Percentiles rank a stretch among this genome's conserved stretches.
These are phyloP conservation scores for Lycophotia porphyrea DNA, from an alignment of 2,888 invertebrate genomes.

Conservation along the genomic window DNA sequence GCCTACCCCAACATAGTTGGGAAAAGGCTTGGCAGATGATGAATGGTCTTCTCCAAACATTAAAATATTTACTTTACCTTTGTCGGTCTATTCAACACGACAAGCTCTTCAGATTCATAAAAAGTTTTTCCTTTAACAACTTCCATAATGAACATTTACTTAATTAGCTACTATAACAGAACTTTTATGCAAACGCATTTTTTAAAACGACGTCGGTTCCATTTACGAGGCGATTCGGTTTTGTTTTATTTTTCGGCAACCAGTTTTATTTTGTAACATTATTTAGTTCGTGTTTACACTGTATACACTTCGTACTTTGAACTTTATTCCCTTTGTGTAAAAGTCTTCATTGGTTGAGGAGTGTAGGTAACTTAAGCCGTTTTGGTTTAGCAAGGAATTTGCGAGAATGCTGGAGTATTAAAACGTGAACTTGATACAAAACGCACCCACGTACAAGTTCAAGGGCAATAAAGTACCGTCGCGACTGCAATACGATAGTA, in stretches of 20 bases:
- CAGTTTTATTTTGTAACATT: constrained; percentile 55
- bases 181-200: constrained; percentile 17
- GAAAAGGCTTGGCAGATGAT: background rate
- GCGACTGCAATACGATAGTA: constrained; percentile 19
- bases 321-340: background rate
- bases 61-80: background rate
- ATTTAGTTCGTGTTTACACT: constrained; percentile 17
- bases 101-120: background rate
- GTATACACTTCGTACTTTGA: background rate
- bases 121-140: background rate
- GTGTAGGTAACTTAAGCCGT: constrained; percentile 12
- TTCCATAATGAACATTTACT: constrained; percentile 11
- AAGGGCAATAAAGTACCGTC: constrained; percentile 64
- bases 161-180: background rate
- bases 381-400: constrained; percentile 25
- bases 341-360: background rate
- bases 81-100: background rate
- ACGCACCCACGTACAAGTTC: constrained; percentile 71
- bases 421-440: constrained; percentile 67
- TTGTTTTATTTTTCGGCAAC: constrained; percentile 61
- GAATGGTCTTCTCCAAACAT: background rate
- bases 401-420: constrained; percentile 62
- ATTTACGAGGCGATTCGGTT: constrained; percentile 38
- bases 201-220: constrained; percentile 7
- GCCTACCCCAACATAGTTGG: background rate